Conservation (phyloP, 2,797 vertebrate genomes). For the Hemitrygon akajei region DNA sequence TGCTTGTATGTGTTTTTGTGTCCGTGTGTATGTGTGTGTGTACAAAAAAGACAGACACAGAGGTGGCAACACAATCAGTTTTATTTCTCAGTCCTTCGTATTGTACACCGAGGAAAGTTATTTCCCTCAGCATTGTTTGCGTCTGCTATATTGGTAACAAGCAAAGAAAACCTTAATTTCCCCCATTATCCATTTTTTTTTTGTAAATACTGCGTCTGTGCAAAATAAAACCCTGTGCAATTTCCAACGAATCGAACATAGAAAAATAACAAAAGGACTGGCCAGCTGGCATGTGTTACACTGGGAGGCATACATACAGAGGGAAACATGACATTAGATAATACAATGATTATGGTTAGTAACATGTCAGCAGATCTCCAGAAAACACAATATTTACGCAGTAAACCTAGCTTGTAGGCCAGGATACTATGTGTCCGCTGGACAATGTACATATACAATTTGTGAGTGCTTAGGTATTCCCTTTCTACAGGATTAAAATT, state of each 20-base stretch:
- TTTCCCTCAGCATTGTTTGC: not conserved
- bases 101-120: not conserved
- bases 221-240: slow-evolving; percentile 17
- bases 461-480: not conserved
- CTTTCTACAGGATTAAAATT: not conserved
- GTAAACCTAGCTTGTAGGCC: not conserved
- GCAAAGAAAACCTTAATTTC: not conserved
- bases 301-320: not conserved
- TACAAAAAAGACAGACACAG: not conserved
- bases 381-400: not conserved
- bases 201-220: slow-evolving; percentile 21
- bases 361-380: not conserved
- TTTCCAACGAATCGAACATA: not conserved
- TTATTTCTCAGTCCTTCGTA: not conserved
- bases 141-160: not conserved
- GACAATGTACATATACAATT: not conserved
- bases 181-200: not conserved
- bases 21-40: too few species aligned
- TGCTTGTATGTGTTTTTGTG: too few species aligned
- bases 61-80: not conserved
- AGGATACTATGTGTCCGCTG: not conserved
- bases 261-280: not conserved
- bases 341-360: slow-evolving; percentile 9
- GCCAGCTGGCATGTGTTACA: not conserved
- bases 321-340: not conserved